A percentile compares a stretch with the other conserved stretches of the same genome.
phyloP scores from a whole-genome alignment of 1,140 invertebrate species.

The Drosophila dunni region DNA sequence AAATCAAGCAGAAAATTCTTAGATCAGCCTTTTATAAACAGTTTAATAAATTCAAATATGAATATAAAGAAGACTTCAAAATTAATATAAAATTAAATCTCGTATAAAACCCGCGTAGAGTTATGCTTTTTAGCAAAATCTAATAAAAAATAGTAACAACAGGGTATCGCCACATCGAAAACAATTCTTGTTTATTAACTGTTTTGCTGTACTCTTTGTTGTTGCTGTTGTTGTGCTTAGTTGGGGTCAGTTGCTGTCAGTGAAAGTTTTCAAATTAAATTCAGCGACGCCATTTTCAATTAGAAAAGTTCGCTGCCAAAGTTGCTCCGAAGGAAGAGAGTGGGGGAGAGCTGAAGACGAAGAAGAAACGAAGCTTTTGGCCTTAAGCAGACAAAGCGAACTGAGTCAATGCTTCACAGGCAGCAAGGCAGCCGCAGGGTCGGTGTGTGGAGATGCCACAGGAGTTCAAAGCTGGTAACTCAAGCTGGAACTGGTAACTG shows the following conservation, averaged over 20 bases:
- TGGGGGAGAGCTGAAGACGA: too few relatives aligned
- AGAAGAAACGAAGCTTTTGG: slow-evolving; percentile 34
- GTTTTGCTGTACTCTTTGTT: background rate
- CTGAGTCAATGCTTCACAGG: slow-evolving; percentile 2
- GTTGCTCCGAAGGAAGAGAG: slow-evolving; percentile 40
- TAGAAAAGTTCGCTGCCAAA: slow-evolving; percentile 77
- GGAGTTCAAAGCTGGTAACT: background rate
- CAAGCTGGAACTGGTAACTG: background rate
- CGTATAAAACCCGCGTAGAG: too few relatives aligned
- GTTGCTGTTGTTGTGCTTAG: slow-evolving; percentile 1
- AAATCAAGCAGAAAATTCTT: too few relatives aligned
- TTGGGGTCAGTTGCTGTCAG: slow-evolving; percentile 68
- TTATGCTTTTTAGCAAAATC: too few relatives aligned
- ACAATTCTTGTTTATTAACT: background rate
- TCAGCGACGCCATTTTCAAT: slow-evolving; percentile 82
- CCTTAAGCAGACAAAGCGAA: slow-evolving; percentile 23
- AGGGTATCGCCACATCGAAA: slow-evolving; percentile 1
- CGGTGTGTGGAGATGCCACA: slow-evolving; percentile 1
- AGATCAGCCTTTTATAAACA: too few relatives aligned
- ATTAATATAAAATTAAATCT: too few relatives aligned
- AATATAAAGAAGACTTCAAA: too few relatives aligned
- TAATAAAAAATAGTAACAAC: background rate
- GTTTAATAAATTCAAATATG: too few relatives aligned
- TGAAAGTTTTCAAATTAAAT: slow-evolving; percentile 84
- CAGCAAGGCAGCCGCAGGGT: slow-evolving; percentile 22